A percentile compares a stretch with the other conserved stretches of the same genome.
phyloP scores from a whole-genome alignment of 2,888 invertebrate genomes.

The Drosophila robusta region DNA sequence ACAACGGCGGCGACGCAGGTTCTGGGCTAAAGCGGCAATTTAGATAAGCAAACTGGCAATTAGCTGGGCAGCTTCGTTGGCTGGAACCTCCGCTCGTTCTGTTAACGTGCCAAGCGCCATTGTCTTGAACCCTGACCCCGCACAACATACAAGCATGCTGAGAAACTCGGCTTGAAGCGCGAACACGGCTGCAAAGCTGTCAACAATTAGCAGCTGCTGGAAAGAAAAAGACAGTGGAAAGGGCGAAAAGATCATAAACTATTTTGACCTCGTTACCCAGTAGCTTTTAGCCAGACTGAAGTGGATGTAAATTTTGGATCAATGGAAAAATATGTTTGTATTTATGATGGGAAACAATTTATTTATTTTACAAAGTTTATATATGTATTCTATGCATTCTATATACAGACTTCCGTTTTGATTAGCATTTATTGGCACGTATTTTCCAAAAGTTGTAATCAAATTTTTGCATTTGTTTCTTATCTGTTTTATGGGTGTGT shows the following conservation, averaged over 20 bases:
- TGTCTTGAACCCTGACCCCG: conserved; percentile 79
- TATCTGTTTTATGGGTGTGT: neutral
- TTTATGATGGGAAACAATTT: neutral
- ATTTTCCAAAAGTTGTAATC: conserved; percentile 24
- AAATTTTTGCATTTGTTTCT: conserved; percentile 17
- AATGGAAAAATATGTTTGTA: neutral
- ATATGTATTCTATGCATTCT: neutral
- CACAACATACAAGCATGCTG: conserved; percentile 65
- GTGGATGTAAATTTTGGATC: neutral
- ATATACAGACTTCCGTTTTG: neutral
- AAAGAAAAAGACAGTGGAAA: conserved; percentile 2
- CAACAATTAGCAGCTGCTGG: conserved; percentile 48
- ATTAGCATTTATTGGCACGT: neutral
- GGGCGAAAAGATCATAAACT: conserved; percentile 9
- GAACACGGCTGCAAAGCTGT: conserved; percentile 30
- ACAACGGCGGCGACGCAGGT: conserved; percentile 69
- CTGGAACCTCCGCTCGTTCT: conserved; percentile 36
- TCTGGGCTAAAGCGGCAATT: conserved; percentile 80
- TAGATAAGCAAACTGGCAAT: conserved; percentile 80
- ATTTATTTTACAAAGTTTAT: neutral
- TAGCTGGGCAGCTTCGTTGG: conserved; percentile 46
- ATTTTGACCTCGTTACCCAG: conserved; percentile 11
- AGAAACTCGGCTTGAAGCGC: conserved; percentile 26
- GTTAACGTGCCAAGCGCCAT: conserved; percentile 55
- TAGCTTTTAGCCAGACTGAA: neutral